Conservation (phyloP, 2,797 vertebrate species). For the Mormyrops attenuatus region DNA sequence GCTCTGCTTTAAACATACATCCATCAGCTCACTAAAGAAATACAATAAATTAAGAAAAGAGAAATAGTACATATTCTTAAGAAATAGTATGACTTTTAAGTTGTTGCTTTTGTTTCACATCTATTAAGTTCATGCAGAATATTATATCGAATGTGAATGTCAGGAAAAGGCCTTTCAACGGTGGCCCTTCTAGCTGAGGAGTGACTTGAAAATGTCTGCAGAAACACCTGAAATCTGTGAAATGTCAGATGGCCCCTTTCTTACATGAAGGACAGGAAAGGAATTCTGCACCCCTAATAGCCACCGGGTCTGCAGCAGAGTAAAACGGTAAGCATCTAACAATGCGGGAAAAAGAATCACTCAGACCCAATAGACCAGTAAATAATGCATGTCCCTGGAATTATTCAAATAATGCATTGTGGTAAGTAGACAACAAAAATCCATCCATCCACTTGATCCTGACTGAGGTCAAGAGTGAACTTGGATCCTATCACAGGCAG, state of each 20-base stretch:
- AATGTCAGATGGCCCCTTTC: neutral
- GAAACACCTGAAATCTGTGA: neutral
- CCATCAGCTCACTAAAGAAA: neutral
- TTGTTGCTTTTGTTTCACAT: neutral
- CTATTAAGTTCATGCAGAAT: neutral
- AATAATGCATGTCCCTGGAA: neutral
- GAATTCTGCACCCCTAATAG: neutral
- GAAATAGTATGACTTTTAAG: neutral
- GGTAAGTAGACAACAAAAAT: neutral
- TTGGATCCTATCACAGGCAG: neutral
- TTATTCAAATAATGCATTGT: neutral
- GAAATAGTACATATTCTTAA: neutral
- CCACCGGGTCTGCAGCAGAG: neutral
- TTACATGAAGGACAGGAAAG: neutral
- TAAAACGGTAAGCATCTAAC: neutral
- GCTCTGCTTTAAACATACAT: neutral
- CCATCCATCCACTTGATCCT: neutral
- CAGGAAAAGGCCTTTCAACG: neutral
- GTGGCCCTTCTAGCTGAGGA: neutral
- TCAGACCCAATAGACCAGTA: neutral
- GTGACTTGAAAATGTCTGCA: neutral
- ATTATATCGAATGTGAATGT: neutral
- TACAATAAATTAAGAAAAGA: neutral
- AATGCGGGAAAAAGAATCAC: neutral
- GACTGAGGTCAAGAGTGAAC: neutral